phyloP scores from a whole-genome alignment of 2,888 invertebrate species.

The Pammene fasciana region DNA sequence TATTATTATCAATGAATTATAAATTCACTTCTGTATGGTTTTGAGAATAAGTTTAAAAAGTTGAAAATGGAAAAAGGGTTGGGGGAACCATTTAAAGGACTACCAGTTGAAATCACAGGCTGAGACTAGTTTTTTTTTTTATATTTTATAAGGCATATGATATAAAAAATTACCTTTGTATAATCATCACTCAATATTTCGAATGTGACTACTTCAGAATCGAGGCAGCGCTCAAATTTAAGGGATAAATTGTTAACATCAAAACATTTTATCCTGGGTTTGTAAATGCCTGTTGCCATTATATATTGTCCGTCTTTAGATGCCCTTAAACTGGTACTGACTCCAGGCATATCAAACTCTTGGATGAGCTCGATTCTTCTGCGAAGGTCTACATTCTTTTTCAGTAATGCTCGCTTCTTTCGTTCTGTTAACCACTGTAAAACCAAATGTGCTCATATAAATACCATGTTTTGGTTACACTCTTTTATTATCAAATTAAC shows the following conservation, averaged over 20 bases:
- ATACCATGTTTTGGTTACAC: constrained; percentile 16
- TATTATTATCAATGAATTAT: too few species aligned
- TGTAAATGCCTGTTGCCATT: constrained; percentile 96
- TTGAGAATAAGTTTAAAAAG: too few species aligned
- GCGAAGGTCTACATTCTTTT: constrained; percentile 95
- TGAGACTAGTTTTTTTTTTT: too few species aligned
- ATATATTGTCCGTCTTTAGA: constrained; percentile 97
- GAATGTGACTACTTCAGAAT: constrained; percentile 97
- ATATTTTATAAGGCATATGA: too few species aligned
- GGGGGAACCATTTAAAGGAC: too few species aligned
- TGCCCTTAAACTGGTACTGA: constrained; percentile 92
- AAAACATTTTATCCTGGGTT: constrained; percentile 97
- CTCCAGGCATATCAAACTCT: constrained; percentile 99
- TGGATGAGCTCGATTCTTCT: constrained; percentile 97
- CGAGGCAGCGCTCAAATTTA: constrained; percentile 99
- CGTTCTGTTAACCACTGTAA: constrained; percentile 93
- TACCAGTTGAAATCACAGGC: too few species aligned
- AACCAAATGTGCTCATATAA: constrained; percentile 22
- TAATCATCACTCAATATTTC: constrained; percentile 97
- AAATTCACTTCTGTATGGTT: too few species aligned
- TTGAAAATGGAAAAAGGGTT: too few species aligned
- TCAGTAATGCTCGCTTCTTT: constrained; percentile 90
- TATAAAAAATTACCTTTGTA: constrained; percentile 88
- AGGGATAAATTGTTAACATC: constrained; percentile 97
- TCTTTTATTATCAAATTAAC: neutral